Percentiles rank a stretch among this genome's conserved stretches.
Conservation (phyloP, 2,888 invertebrate genomes). For the Heliothis peltigera region DNA sequence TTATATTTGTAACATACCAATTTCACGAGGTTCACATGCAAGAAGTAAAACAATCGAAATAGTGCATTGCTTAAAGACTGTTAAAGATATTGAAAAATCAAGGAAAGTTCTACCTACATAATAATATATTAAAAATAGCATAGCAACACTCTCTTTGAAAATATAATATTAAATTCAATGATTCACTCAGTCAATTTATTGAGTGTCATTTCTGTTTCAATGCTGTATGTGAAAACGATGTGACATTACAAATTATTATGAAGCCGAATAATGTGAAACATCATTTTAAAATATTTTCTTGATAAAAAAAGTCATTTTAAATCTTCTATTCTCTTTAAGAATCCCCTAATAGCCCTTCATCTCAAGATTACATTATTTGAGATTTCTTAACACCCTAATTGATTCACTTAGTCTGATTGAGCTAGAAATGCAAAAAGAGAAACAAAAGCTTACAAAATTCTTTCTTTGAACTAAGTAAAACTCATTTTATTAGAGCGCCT, state of each 20-base stretch:
- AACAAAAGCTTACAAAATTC: conserved; percentile 10
- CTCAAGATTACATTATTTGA: conserved; percentile 22
- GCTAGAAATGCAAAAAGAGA: conserved; percentile 20
- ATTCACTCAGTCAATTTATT: conserved; percentile 36
- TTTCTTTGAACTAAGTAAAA: conserved; percentile 10
- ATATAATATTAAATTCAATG: conserved; percentile 19
- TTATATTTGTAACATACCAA: too few species aligned
- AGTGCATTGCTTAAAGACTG: too few species aligned
- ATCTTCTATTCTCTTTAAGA: conserved; percentile 20
- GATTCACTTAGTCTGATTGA: conserved; percentile 44
- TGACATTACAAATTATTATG: conserved; percentile 18
- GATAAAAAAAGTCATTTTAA: too few species aligned
- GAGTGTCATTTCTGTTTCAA: conserved; percentile 17
- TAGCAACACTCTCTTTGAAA: conserved; percentile 5
- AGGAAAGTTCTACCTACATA: too few species aligned
- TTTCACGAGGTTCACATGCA: too few species aligned
- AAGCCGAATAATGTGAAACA: conserved; percentile 1
- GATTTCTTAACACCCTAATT: conserved; percentile 33
- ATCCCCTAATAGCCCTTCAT: conserved; percentile 29
- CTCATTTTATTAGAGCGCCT: conserved; percentile 16
- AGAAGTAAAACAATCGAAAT: too few species aligned
- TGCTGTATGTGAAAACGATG: conserved; percentile 31
- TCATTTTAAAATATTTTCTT: not conserved
- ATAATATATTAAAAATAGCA: conserved; percentile 17
- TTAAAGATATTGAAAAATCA: too few species aligned